Percentiles rank a stretch among this genome's conserved stretches.
Evolutionary conservation across 2,797 vertebrate species (phyloP).

Genomic region (Pseudochaenichthys georgianus): DNA sequence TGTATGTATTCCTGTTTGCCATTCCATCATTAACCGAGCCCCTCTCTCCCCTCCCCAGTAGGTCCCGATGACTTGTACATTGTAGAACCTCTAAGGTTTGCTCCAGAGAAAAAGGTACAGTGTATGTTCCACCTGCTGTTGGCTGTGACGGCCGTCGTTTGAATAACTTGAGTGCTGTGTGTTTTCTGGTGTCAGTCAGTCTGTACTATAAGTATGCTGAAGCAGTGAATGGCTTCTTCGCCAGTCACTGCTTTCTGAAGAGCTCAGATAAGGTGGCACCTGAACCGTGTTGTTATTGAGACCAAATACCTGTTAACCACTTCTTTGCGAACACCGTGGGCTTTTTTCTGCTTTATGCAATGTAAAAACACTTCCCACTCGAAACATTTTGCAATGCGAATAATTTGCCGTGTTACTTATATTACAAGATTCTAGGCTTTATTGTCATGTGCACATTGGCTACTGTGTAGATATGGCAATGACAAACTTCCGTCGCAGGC

Average conservation of each 20-base stretch:
- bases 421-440: too few relatives aligned
- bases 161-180: slow-evolving; percentile 56
- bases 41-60: slow-evolving; percentile 89
- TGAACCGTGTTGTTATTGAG: slow-evolving; percentile 43
- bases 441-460: too few relatives aligned
- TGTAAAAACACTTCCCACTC: neutral
- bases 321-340: slow-evolving; percentile 42
- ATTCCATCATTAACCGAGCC: slow-evolving; percentile 84
- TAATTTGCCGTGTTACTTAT: neutral
- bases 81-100: slow-evolving; percentile 99
- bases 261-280: slow-evolving; percentile 11
- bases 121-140: slow-evolving; percentile 73
- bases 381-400: neutral
- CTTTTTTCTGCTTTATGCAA: neutral
- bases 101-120: slow-evolving; percentile 98
- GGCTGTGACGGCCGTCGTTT: slow-evolving; percentile 64
- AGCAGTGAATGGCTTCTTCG: slow-evolving; percentile 32
- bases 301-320: slow-evolving; percentile 51
- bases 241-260: slow-evolving; percentile 28
- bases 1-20: slow-evolving; percentile 83
- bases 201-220: slow-evolving; percentile 34
- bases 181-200: slow-evolving; percentile 60
- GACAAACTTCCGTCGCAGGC: too few relatives aligned
- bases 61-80: slow-evolving; percentile 98
- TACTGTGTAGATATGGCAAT: too few relatives aligned